These are phyloP conservation scores for Leucoraja erinaceus DNA, from an alignment of 2,113 vertebrate genomes.

Conservation along the genomic window DNA sequence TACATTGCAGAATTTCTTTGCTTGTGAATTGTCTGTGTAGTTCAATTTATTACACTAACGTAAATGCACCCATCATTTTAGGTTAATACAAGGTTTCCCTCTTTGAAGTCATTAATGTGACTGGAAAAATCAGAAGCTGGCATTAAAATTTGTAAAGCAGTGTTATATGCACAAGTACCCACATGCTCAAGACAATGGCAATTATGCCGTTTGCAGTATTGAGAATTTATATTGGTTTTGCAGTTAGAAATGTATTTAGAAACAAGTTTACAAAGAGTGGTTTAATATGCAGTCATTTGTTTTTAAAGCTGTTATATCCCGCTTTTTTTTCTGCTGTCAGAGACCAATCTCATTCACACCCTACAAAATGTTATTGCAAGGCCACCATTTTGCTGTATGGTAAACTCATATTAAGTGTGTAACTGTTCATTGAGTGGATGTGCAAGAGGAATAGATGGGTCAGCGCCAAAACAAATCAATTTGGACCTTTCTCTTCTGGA, in stretches of 20 bases:
- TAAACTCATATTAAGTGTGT: not conserved
- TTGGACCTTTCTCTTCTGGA: not conserved
- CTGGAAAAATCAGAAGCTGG: constrained; percentile 33
- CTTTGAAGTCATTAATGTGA: constrained; percentile 6
- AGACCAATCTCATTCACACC: not conserved
- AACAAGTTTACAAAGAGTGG: constrained; percentile 36
- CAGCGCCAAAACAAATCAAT: not conserved
- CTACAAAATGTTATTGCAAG: not conserved
- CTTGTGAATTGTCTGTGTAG: constrained; percentile 17
- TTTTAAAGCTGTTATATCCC: constrained; percentile 37
- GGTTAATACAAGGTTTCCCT: not conserved
- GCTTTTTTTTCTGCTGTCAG: not conserved
- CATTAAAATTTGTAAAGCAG: not conserved
- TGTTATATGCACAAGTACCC: constrained; percentile 34
- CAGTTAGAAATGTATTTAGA: constrained; percentile 33
- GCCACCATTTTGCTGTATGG: not conserved
- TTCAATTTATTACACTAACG: constrained; percentile 33
- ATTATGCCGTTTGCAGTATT: constrained; percentile 33
- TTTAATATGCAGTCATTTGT: constrained; percentile 35
- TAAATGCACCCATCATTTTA: constrained; percentile 20
- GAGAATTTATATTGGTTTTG: constrained; percentile 31
- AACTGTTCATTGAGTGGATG: not conserved
- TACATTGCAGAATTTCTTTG: constrained; percentile 20
- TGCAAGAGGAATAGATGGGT: not conserved
- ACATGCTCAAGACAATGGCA: constrained; percentile 14